Evolutionary conservation across 2,888 invertebrate genomes (phyloP), one percentile per base, ranked within the genome.

Genomic region (Tiliacea aurago): DNA sequence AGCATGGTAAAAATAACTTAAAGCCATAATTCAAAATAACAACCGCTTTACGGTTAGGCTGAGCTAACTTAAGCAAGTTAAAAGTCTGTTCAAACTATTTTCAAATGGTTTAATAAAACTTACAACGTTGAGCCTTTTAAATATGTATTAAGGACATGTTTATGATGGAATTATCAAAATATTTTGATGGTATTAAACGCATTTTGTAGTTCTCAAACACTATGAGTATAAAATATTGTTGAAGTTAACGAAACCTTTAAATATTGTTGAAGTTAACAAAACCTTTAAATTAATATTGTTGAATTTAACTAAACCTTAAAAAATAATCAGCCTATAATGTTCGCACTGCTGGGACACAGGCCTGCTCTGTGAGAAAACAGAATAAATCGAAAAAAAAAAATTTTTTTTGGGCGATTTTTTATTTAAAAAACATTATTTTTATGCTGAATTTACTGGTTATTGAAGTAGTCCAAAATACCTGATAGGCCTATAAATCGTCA

Each of bases 1-100:
- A 58, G n/a, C 20, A 23, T 74, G 9, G 18, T 75, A 41, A 59
- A 70, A 71, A 18, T 51, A 70, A 78, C 23, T 49, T 18, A 41
- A 73, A 11, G 18, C 9, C 28, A 53, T 59, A 3, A 59, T 33
- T 72, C 13, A 37, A 45, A 61, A 23, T 72, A 61, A 79, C 47
- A 61, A 49, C 23, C 41, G 6, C 15, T 72, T 55, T 43, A 79
- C 18, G 37, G 7, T 55, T 15, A 43, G 13, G 13, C 15, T 47
- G n/a, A 73, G 33, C 13, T 51, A 53, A 47, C 7, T 51, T 23
- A 45, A 20, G n/a, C 13, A 45, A 55, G 13, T 41, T 53, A 55
- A 79, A 61, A 33, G 33, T 33, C 18, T 49, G 9, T 49, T 49
- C 18, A 43, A 62, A 37, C 15, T 33, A 15, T 41, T 33, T 41